Percentiles rank a stretch among this genome's conserved stretches.
Conservation (phyloP, 2,113 vertebrate species). For the Rattus norvegicus region GRCr8 NC_086032.1:26771001-26771500, state of each 20-base stretch:
- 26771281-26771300: not conserved
- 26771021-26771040: slow-evolving; percentile 15
- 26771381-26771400: not conserved
- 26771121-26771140: not conserved
- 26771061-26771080: not conserved
- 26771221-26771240: not conserved
- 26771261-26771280: not conserved
- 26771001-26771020: not conserved
- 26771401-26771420: not conserved
- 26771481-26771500: no score
- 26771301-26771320: not conserved
- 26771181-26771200: not conserved
- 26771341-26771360: not conserved
- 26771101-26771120: not conserved
- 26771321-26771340: not conserved
- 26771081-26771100: not conserved
- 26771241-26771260: not conserved
- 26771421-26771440: not conserved
- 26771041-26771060: not conserved
- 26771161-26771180: not conserved
- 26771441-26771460: not conserved
- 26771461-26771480: not conserved
- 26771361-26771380: not conserved
- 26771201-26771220: not conserved
- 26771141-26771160: not conserved